Conservation (phyloP, 2,113 vertebrate genomes). For the Xiphias gladius region DNA sequence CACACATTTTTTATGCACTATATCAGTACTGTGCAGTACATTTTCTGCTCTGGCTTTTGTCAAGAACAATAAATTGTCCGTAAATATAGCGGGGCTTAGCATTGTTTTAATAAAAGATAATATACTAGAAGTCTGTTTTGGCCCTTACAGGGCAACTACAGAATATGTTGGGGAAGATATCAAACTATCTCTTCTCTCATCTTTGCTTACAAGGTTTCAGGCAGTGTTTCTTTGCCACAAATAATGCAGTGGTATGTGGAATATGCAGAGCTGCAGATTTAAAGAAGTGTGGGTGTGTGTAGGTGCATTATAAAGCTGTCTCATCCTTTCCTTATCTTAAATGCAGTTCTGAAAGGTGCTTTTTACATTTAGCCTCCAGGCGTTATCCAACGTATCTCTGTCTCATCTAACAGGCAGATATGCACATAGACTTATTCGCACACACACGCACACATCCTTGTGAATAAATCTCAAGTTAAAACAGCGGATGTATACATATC, state of each 20-base stretch:
- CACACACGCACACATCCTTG: slow-evolving; percentile 11
- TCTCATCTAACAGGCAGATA: slow-evolving; percentile 57
- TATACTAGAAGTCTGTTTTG: slow-evolving; percentile 10
- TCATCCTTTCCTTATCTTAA: slow-evolving; percentile 61
- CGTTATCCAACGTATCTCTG: slow-evolving; percentile 46
- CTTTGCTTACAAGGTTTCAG: slow-evolving; percentile 29
- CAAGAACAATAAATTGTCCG: slow-evolving; percentile 51
- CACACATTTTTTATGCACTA: slow-evolving; percentile 15
- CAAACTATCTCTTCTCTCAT: slow-evolving; percentile 48
- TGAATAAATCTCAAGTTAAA: slow-evolving; percentile 39
- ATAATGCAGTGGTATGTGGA: slow-evolving; percentile 50
- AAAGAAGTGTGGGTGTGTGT: slow-evolving; percentile 23
- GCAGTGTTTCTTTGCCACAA: slow-evolving; percentile 34
- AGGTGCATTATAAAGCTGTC: slow-evolving; percentile 59
- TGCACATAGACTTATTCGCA: slow-evolving; percentile 4
- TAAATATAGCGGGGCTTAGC: neutral
- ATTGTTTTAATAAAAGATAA: slow-evolving; percentile 47
- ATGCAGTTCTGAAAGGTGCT: slow-evolving; percentile 51
- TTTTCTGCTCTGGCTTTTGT: slow-evolving; percentile 30
- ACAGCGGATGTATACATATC: slow-evolving; percentile 40
- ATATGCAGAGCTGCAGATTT: slow-evolving; percentile 34
- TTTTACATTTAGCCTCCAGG: slow-evolving; percentile 54
- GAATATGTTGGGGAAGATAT: slow-evolving; percentile 40
- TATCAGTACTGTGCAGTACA: slow-evolving; percentile 1
- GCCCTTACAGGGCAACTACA: neutral